Evolutionary conservation across 2,888 invertebrate species (phyloP), one percentile per base, ranked within the genome.

Genomic region (Andrena bucephala): DNA sequence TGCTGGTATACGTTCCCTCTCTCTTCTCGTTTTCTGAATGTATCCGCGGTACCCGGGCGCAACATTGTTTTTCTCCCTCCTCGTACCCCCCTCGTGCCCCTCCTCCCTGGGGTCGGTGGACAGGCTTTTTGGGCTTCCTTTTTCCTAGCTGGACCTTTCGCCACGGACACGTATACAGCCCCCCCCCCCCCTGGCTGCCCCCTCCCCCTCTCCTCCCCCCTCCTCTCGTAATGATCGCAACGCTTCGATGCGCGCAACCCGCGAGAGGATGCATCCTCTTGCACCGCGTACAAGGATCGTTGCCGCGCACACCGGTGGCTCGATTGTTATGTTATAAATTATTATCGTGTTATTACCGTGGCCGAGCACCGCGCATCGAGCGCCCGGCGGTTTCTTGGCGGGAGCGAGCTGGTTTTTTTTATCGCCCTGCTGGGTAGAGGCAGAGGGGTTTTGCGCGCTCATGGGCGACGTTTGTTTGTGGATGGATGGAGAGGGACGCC

Each of bases 81-180:
- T 75, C 71, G 60, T 69, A 73, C 52, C 50, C 66, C 66, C 52
- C 68, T n/a, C 33, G 60, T 3, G 27, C 20, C 20, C 71, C 48
- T 33, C 69, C 65, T 48, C 67, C 36, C 16, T 52, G 54, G 57
- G 42, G 67, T 80, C 72, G 48, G 79, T 63, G 76, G 74, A 80
- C 75, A 65, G 65, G 68, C 65, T 80, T 85, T 78, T 42, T 60
- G 81, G 77, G 52, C 57, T 83, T 84, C 77, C 66, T 89, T 89
- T 89, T 88, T 85, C 79, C 79, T 68, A 77, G 73, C 83, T 79
- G 85, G 89, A 89, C 85, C 91, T 88, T 91, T 90, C 90, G 91
- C 90, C 91, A 88, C 90, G 90, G 86, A 90, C 91, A 92, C 91
- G 91, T 91, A 91, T 65, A 59, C 73, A 24, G 50, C 42, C 42